Conservation (phyloP, 2,888 invertebrate genomes). For the Gasteruption jaculator region DNA sequence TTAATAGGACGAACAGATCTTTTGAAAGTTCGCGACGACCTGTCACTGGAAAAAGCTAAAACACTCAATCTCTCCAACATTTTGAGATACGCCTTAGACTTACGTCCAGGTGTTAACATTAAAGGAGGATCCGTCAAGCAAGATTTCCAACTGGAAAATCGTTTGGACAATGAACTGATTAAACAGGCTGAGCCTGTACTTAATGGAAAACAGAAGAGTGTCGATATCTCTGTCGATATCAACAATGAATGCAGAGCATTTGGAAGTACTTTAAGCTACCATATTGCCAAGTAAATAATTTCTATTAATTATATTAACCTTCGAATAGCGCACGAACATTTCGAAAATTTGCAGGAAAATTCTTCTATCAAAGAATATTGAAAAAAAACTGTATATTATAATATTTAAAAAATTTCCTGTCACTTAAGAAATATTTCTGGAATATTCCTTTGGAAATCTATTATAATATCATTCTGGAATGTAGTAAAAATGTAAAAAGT, state of each 20-base stretch:
- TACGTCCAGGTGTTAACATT: conserved; percentile 88
- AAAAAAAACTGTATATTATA: no score
- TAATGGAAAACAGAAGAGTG: conserved; percentile 64
- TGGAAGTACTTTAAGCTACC: conserved; percentile 88
- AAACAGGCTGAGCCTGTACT: conserved; percentile 70
- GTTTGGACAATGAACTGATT: conserved; percentile 75
- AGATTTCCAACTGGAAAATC: conserved; percentile 83
- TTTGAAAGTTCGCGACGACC: conserved; percentile 69
- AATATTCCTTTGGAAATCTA: no score
- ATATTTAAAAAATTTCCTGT: no score
- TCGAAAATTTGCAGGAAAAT: no score
- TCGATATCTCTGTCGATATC: conserved; percentile 74
- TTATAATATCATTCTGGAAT: neutral
- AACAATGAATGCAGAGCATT: conserved; percentile 91
- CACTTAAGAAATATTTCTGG: no score
- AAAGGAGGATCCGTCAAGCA: conserved; percentile 79
- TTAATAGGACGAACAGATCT: conserved; percentile 89
- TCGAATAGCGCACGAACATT: neutral
- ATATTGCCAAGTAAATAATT: conserved; percentile 81
- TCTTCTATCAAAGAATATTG: no score
- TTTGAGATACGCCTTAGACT: conserved; percentile 81
- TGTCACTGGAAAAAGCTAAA: conserved; percentile 72
- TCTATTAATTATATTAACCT: conserved; percentile 5
- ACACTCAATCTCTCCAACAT: conserved; percentile 81
- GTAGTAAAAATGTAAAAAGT: conserved; percentile 1